Evolutionary conservation across 2,113 vertebrate genomes (phyloP).

Genomic region (Trematomus loennbergii): DNA sequence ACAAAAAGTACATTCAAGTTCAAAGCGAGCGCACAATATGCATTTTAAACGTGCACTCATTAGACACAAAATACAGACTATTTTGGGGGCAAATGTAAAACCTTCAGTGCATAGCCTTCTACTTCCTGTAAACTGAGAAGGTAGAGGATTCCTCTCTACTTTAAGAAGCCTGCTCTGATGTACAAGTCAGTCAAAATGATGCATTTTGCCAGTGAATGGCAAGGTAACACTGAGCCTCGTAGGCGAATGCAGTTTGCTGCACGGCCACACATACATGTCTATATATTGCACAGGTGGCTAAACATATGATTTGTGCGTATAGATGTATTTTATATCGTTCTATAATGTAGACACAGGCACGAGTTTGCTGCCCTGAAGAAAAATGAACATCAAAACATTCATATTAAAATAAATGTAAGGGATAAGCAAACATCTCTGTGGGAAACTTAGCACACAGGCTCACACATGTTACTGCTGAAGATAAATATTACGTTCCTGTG

Average conservation of each 20-base stretch:
- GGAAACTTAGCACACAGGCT: constrained; percentile 27
- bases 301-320: constrained; percentile 54
- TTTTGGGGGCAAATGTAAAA: constrained; percentile 12
- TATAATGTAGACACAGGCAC: constrained; percentile 67
- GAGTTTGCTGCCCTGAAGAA: constrained; percentile 60
- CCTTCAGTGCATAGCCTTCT: constrained; percentile 30
- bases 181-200: constrained; percentile 7
- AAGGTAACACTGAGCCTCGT: constrained; percentile 8
- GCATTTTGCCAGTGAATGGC: constrained; percentile 8
- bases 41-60: constrained; percentile 15
- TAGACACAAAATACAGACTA: neutral
- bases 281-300: constrained; percentile 72
- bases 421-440: constrained; percentile 33
- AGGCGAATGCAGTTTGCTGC: constrained; percentile 15
- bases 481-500: constrained; percentile 41
- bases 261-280: constrained; percentile 25
- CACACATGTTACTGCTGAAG: constrained; percentile 23
- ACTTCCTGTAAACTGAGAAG: neutral
- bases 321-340: constrained; percentile 54
- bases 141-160: constrained; percentile 4
- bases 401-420: constrained; percentile 55
- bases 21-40: constrained; percentile 30
- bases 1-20: constrained; percentile 73
- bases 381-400: constrained; percentile 58
- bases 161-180: neutral